A percentile compares a stretch with the other conserved stretches of the same genome.
Evolutionary conservation across 2,888 invertebrate species (phyloP).

Genomic region (Stratiomys singularior): DNA sequence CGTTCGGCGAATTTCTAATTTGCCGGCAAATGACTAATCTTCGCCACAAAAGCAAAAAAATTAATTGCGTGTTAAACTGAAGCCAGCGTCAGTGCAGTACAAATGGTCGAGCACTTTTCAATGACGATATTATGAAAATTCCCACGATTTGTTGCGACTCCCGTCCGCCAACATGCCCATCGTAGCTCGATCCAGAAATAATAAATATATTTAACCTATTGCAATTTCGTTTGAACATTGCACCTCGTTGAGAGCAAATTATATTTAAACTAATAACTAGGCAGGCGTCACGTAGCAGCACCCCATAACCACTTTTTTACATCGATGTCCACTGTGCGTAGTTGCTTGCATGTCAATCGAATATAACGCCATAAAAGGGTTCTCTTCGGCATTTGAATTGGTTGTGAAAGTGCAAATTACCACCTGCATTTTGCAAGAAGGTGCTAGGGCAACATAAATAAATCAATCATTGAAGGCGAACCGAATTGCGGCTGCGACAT

Average conservation of each 20-base stretch:
- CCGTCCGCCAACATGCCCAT: not conserved
- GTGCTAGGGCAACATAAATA: constrained; percentile 3
- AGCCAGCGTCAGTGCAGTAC: not conserved
- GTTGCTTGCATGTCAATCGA: constrained; percentile 2
- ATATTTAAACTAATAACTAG: no score
- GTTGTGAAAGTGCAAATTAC: constrained; percentile 8
- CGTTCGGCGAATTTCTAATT: not conserved
- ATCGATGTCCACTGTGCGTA: not conserved
- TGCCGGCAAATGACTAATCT: constrained; percentile 4
- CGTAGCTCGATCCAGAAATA: no score
- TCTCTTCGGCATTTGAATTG: not conserved
- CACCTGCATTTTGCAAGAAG: not conserved
- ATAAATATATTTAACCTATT: no score
- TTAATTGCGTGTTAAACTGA: constrained; percentile 9
- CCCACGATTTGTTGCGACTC: no score
- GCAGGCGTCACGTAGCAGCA: not conserved
- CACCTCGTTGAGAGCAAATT: no score
- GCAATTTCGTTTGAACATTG: no score
- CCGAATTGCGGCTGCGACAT: not conserved
- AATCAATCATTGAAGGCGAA: not conserved
- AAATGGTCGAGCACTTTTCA: not conserved
- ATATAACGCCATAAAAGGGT: not conserved
- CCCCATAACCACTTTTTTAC: not conserved
- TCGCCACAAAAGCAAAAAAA: not conserved
- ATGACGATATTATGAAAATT: not conserved